Conservation (phyloP, 2,113 vertebrate genomes). For the Capreolus pygargus region DNA sequence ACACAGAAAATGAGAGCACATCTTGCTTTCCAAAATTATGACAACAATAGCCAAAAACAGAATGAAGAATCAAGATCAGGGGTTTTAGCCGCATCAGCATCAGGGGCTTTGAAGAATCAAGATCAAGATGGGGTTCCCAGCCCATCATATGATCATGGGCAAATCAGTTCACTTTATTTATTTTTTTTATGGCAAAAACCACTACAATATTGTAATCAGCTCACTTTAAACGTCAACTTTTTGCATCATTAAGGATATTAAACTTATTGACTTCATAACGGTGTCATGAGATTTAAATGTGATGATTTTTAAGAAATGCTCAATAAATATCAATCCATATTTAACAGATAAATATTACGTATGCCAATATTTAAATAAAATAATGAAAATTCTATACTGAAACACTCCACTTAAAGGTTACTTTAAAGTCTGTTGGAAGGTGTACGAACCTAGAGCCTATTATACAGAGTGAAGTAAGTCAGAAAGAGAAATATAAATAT, state of each 20-base stretch:
- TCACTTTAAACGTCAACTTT: background rate
- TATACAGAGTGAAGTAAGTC: background rate
- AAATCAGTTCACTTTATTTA: background rate
- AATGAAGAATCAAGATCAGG: background rate
- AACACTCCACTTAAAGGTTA: background rate
- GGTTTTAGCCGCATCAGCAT: background rate
- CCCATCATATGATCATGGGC: background rate
- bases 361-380: background rate
- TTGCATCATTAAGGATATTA: background rate
- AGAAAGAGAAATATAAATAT: background rate
- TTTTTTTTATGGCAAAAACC: no score
- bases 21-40: background rate
- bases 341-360: background rate
- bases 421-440: background rate
- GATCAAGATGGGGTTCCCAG: background rate
- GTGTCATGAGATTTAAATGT: background rate
- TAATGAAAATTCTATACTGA: background rate
- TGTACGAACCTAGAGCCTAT: background rate
- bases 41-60: background rate
- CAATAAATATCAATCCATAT: background rate
- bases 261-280: background rate
- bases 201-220: background rate
- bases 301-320: background rate
- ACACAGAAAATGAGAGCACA: background rate
- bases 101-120: background rate